Evolutionary conservation across 2,797 vertebrate genomes (phyloP).

Genomic region (Ctenopoma kingsleyae): DNA sequence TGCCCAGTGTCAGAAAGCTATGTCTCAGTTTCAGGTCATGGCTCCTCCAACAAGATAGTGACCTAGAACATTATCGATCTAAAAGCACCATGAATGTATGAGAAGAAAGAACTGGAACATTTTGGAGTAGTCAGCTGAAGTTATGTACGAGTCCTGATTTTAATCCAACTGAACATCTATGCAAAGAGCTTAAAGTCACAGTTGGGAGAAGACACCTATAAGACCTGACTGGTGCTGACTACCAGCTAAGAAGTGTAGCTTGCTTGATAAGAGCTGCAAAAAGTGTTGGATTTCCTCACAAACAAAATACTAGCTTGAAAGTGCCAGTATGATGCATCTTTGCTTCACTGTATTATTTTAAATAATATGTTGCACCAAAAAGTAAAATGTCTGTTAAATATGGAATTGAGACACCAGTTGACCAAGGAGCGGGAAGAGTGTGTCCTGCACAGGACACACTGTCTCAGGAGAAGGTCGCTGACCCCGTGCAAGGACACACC

Average conservation of each 20-base stretch:
- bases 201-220: background rate
- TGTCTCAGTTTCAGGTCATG: background rate
- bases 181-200: background rate
- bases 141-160: background rate
- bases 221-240: too few species aligned
- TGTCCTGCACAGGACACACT: background rate
- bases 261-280: background rate
- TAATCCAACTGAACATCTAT: background rate
- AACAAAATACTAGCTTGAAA: too few species aligned
- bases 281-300: background rate
- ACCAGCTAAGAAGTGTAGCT: too few species aligned
- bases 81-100: background rate
- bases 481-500: too few species aligned
- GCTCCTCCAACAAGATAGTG: background rate
- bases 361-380: background rate
- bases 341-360: background rate
- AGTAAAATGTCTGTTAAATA: background rate
- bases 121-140: background rate
- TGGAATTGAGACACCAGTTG: background rate
- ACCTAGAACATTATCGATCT: background rate
- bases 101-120: too few species aligned
- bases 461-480: too few species aligned
- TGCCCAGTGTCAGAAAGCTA: background rate
- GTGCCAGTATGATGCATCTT: too few species aligned
- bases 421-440: too few species aligned